Evolutionary conservation across 2,888 invertebrate species (phyloP), one percentile per base, ranked within the genome.

Genomic region (Acanthosoma haemorrhoidale): DNA sequence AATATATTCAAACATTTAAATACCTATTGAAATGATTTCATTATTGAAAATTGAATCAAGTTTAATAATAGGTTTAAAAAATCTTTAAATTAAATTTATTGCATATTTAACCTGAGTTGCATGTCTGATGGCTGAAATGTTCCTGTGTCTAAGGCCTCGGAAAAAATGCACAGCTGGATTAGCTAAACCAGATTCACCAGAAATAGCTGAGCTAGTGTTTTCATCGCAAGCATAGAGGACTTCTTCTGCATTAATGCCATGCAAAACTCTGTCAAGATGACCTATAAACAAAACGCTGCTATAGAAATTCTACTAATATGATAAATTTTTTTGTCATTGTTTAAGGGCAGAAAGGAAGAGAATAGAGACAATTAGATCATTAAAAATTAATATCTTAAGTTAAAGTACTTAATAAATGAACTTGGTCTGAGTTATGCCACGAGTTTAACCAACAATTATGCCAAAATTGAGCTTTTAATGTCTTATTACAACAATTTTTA

Each of bases 111-210:
- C 81, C 77, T 82, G 92, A 0, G 95, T 94, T 0, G 95, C 95
- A 78, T 94, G 94, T 0, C 93, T 85, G 80, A 96, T 96, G 0
- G 96, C 96, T n/a, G 92, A 92, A 75, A 96, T 82, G 80, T 96
- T 96, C 75, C 96, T 87, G 77, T 96, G 94, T 13, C 94, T 87
- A 15, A 96, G 84, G 1, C 96, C 96, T 76, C 96, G 88, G 81
- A 96, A 94, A 83, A 96, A 93, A 79, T 96, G 96, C 6, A 96
- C 91, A 0, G 96, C 96, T 0, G 96, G 95, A 82, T 96, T 96
- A 72, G 92, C 94, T 74, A 94, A 80, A 13, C 90, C 89, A 29
- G 74, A 71, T 77, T 89, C 89, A 2, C 86, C 84, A 71, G 83
- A 79, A 61, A 80, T 79, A 34, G 86, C 79, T 70, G 85, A 85